Percentiles rank a stretch among this genome's conserved stretches.
These are phyloP conservation scores for Chaetodon trifasciatus DNA, from an alignment of 2,797 vertebrate species.

Conservation along the genomic window DNA sequence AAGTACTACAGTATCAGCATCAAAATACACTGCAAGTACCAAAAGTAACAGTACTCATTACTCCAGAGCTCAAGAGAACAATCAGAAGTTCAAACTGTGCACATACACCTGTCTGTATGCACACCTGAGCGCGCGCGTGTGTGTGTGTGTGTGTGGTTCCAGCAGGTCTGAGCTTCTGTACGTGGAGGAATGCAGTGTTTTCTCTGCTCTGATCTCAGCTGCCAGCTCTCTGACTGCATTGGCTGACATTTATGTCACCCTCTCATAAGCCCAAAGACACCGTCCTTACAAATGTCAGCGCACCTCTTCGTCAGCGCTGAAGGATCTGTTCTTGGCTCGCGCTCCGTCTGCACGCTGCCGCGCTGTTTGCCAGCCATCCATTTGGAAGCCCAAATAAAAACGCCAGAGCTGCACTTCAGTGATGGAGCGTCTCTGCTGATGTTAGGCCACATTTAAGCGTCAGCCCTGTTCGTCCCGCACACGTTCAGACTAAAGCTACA, in stretches of 20 bases:
- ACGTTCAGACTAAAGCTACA: background rate
- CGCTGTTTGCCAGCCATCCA: constrained; percentile 60
- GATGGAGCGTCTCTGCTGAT: constrained; percentile 53
- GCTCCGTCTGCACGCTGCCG: constrained; percentile 31
- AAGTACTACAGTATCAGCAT: too few species aligned
- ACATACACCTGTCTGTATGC: too few species aligned
- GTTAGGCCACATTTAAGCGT: constrained; percentile 32
- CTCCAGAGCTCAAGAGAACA: too few species aligned
- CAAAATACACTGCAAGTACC: too few species aligned
- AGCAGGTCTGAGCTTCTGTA: background rate
- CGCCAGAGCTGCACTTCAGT: constrained; percentile 59
- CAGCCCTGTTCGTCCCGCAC: background rate
- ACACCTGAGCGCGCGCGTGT: too few species aligned
- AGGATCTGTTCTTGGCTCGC: constrained; percentile 59
- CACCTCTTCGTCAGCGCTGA: constrained; percentile 63
- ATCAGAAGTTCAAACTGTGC: too few species aligned
- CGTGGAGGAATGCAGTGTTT: constrained; percentile 13
- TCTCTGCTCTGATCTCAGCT: constrained; percentile 38
- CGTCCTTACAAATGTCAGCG: constrained; percentile 72
- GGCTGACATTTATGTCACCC: constrained; percentile 68
- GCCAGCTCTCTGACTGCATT: constrained; percentile 46
- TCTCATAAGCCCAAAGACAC: constrained; percentile 60
- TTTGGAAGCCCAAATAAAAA: constrained; percentile 68
- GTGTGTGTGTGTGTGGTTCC: too few species aligned
- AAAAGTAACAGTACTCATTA: too few species aligned